Evolutionary conservation across 1,140 invertebrate species (phyloP).

Genomic region (Schmidtea mediterranea): DNA sequence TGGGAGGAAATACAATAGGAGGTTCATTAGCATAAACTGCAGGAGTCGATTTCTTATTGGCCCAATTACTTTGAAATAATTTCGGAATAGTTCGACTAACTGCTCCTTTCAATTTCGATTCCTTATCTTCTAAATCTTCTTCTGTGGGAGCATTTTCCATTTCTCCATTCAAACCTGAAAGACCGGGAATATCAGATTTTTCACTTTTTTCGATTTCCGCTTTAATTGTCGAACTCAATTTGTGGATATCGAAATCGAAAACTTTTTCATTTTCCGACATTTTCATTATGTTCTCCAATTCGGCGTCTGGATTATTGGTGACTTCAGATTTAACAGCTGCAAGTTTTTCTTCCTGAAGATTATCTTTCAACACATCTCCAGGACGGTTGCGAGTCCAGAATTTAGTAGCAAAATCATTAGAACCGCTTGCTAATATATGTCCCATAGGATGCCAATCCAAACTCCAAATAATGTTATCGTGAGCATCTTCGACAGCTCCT

Average conservation of each 20-base stretch:
- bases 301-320: too few relatives aligned
- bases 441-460: conserved; percentile 94
- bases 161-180: too few relatives aligned
- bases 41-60: neutral
- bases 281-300: too few relatives aligned
- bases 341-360: too few relatives aligned
- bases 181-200: too few relatives aligned
- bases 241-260: too few relatives aligned
- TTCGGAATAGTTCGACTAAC: neutral
- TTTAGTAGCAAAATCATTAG: conserved; percentile 86
- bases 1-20: neutral
- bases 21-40: neutral
- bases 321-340: too few relatives aligned
- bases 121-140: neutral
- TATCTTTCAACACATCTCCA: conserved; percentile 79
- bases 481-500: conserved; percentile 80
- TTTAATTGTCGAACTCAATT: too few relatives aligned
- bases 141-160: neutral
- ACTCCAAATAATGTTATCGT: conserved; percentile 95
- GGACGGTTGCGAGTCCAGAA: conserved; percentile 97
- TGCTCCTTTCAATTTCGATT: conserved; percentile 1
- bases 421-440: conserved; percentile 85
- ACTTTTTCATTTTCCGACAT: too few relatives aligned
- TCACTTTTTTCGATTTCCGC: too few relatives aligned
- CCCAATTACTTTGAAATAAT: neutral